phyloP scores from a whole-genome alignment of 1,140 invertebrate genomes.

The Marisa cornuarietis region DNA sequence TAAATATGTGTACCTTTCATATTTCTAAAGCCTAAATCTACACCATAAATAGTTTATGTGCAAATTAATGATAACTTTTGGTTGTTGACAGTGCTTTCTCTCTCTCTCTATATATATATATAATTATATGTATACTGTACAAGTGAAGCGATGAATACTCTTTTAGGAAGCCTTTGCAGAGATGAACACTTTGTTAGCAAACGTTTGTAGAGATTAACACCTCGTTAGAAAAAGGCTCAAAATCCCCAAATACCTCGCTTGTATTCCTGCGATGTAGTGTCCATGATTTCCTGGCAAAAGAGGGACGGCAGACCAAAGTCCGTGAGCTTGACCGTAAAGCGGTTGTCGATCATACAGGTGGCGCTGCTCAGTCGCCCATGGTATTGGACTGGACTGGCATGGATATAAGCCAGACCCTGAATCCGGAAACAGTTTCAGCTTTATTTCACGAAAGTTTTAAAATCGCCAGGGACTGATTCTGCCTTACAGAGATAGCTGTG shows the following conservation, averaged over 20 bases:
- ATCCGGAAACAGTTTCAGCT: neutral
- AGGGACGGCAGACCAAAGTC: constrained; percentile 84
- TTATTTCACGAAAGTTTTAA: no score
- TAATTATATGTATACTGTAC: no score
- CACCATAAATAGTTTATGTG: no score
- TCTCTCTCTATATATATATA: no score
- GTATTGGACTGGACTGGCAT: constrained; percentile 78
- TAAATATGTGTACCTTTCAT: no score
- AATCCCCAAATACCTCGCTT: constrained; percentile 19
- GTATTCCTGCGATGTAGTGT: constrained; percentile 24
- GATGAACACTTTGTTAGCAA: neutral
- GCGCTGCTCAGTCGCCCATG: constrained; percentile 97
- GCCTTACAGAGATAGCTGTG: no score
- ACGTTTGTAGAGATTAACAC: neutral
- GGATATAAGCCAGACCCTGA: constrained; percentile 93
- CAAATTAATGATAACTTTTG: no score
- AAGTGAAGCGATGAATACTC: no score
- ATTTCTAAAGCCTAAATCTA: no score
- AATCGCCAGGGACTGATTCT: no score
- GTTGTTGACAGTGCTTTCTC: no score
- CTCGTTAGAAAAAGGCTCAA: neutral
- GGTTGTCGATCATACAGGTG: constrained; percentile 87
- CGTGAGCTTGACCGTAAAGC: constrained; percentile 92
- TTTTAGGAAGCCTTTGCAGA: no score
- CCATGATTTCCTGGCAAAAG: constrained; percentile 12